A percentile compares a stretch with the other conserved stretches of the same genome.
Conservation (phyloP, 2,797 vertebrate species). For the Periparus ater region DNA sequence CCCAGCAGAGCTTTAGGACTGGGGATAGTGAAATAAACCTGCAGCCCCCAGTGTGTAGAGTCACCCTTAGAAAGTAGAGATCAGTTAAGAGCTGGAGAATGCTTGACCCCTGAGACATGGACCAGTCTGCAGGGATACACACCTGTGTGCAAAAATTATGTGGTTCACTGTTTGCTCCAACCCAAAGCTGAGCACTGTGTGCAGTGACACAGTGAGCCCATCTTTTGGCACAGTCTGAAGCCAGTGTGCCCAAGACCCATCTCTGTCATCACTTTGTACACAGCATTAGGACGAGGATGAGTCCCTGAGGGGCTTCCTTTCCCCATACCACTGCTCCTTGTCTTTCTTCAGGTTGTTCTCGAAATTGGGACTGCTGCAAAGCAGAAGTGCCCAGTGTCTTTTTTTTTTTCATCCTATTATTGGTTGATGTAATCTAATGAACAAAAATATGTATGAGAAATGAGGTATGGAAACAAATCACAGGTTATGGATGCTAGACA, state of each 20-base stretch:
- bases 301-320: neutral
- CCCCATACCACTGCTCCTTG: neutral
- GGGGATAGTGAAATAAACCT: neutral
- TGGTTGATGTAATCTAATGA: neutral
- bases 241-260: fast-evolving
- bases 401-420: neutral
- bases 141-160: neutral
- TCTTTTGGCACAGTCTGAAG: neutral
- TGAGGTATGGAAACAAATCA: neutral
- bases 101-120: neutral
- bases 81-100: neutral
- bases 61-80: neutral
- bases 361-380: neutral
- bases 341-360: neutral
- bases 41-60: neutral
- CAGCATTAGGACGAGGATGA: neutral
- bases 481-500: neutral
- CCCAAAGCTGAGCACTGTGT: neutral
- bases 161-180: neutral
- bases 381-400: neutral
- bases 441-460: neutral
- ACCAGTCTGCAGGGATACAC: neutral
- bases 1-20: neutral
- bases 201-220: neutral
- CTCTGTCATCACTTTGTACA: neutral